Evolutionary conservation across 2,113 vertebrate genomes (phyloP).

Genomic region (Malurus elegans): DNA sequence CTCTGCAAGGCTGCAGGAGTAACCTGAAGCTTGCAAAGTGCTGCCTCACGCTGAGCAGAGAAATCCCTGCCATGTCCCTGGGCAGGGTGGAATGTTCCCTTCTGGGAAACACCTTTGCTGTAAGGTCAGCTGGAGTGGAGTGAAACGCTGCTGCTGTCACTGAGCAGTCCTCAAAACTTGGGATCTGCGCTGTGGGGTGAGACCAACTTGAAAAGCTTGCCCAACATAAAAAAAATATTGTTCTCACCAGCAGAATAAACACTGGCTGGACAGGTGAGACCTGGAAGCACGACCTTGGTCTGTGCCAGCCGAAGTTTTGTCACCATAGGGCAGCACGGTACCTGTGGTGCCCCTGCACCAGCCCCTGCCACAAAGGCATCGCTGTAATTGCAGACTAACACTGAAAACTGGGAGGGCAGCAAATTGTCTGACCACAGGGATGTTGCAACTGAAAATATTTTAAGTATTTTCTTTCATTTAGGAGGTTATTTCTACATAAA

Average conservation of each 20-base stretch:
- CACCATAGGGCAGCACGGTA: fast-evolving
- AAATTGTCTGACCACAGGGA: background rate
- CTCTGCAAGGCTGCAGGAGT: background rate
- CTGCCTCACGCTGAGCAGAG: background rate
- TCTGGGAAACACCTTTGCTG: background rate
- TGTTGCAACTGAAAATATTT: background rate
- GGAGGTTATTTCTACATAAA: background rate
- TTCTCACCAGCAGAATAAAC: background rate
- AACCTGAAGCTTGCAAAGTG: fast-evolving
- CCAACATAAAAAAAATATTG: background rate
- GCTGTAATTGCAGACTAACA: background rate
- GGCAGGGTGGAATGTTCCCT: background rate
- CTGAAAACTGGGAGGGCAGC: background rate
- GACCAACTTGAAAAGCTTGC: background rate
- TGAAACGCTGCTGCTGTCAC: fast-evolving
- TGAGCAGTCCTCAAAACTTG: fast-evolving
- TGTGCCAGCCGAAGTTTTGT: background rate
- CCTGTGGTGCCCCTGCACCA: background rate
- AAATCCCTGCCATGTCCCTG: background rate
- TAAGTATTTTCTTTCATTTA: background rate
- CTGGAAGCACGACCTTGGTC: fast-evolving
- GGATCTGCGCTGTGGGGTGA: fast-evolving
- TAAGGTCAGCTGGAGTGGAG: background rate
- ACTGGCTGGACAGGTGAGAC: background rate
- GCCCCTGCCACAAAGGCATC: background rate